Evolutionary conservation across 2,888 invertebrate species (phyloP), one percentile per base, ranked within the genome.

Genomic region (Lapara coniferarum): DNA sequence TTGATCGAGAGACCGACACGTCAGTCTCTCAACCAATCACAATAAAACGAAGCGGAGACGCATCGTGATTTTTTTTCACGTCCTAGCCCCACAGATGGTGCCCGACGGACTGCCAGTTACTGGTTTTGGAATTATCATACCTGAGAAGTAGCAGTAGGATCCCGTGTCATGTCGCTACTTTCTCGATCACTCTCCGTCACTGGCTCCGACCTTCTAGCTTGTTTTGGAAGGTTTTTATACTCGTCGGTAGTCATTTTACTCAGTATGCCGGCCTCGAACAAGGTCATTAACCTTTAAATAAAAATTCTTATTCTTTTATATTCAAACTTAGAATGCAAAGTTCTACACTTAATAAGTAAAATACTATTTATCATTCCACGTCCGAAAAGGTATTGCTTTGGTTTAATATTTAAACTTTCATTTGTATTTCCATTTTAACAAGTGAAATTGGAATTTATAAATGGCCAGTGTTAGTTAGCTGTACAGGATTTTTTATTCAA

Each of bases 211-310:
- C 93, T 84, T 89, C 91, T 91, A 4, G 93, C 84, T 46, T 88
- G 87, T 83, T 95, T 90, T 71, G 96, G 96, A 74, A 97, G 93
- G 73, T 95, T 96, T 81, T 95, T 96, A 81, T 97, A 97, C 80
- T 97, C 97, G 68, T 96, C 96, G 75, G 95, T 95, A 0, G 97
- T 97, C 94, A 97, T 96, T 89, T 96, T 97, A 0, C 96, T 95
- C 68, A 97, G 87, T 66, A 97, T 96, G 2, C 97, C 97, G 1
- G 96, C 96, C 89, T 97, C 97, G 77, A 97, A 97, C 8, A 97
- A 92, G 53, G 95, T 95, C 94, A 96, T 96, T 1, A 97, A 88
- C 46, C 97, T 97, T 37, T 13, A 59, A 70, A 37, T 51, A 44
- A 19, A 71, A 73, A 66, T 70, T 66, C 25, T 14, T 13, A 51